Conservation (phyloP, 1,140 invertebrate genomes). For the Littorina saxatilis region DNA sequence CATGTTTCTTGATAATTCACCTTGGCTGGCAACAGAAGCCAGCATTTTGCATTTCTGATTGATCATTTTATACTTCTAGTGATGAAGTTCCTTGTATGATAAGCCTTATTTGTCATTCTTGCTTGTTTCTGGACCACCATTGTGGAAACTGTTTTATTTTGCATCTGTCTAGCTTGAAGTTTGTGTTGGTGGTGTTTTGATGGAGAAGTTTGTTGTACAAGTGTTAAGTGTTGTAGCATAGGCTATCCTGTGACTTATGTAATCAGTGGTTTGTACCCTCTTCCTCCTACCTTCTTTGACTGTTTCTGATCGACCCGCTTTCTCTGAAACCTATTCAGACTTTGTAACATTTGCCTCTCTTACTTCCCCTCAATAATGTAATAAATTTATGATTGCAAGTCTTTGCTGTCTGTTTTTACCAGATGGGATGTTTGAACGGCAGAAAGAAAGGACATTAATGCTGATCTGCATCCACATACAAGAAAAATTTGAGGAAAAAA, state of each 20-base stretch:
- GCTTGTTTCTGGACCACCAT: too few relatives aligned
- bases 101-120: too few relatives aligned
- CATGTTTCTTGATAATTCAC: constrained; percentile 14
- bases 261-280: too few relatives aligned
- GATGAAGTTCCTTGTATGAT: too few relatives aligned
- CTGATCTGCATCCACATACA: neutral
- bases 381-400: constrained; percentile 27
- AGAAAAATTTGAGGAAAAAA: neutral
- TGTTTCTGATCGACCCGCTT: neutral
- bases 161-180: too few relatives aligned
- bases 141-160: too few relatives aligned
- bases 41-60: too few relatives aligned
- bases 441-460: too few relatives aligned
- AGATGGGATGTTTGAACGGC: too few relatives aligned
- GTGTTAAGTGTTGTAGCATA: constrained; percentile 1
- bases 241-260: neutral
- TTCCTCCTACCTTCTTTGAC: too few relatives aligned
- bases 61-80: too few relatives aligned
- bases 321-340: constrained; percentile 13
- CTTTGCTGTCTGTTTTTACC: neutral
- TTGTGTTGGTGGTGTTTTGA: too few relatives aligned
- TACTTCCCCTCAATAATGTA: constrained; percentile 7
- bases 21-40: neutral
- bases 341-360: constrained; percentile 26
- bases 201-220: neutral